Evolutionary conservation across 1,140 invertebrate species (phyloP).

Genomic region (Teleopsis dalmanni): DNA sequence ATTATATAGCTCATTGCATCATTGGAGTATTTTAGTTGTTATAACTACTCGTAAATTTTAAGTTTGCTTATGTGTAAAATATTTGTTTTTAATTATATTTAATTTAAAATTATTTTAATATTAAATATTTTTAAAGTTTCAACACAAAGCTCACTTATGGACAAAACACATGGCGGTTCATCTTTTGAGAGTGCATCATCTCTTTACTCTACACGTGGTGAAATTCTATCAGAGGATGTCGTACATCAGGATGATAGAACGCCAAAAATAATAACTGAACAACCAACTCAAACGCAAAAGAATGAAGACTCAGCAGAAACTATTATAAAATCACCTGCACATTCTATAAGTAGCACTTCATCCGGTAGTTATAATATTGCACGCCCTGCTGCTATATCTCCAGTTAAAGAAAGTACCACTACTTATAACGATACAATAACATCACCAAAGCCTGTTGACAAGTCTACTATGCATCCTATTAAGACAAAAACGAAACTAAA

Average conservation of each 20-base stretch:
- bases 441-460: neutral
- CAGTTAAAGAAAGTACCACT: neutral
- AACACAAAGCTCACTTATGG: conserved; percentile 47
- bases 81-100: no score
- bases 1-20: no score
- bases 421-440: neutral
- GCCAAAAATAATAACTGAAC: no score
- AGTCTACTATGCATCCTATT: neutral
- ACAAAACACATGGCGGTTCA: conserved; percentile 59
- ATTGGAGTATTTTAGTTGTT: no score
- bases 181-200: conserved; percentile 76
- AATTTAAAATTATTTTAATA: no score
- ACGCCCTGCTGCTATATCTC: conserved; percentile 17
- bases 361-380: conserved; percentile 59
- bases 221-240: conserved; percentile 53
- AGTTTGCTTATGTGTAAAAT: no score
- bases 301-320: conserved; percentile 17
- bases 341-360: conserved; percentile 56
- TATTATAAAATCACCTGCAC: conserved; percentile 35
- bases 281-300: neutral
- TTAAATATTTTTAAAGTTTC: conserved; percentile 40
- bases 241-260: conserved; percentile 31
- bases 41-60: no score
- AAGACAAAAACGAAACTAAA: conserved; percentile 9
- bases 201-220: conserved; percentile 64